Base-by-base conservation (phyloP, 2,113 vertebrate genomes). In the Castor canadensis region DNA sequence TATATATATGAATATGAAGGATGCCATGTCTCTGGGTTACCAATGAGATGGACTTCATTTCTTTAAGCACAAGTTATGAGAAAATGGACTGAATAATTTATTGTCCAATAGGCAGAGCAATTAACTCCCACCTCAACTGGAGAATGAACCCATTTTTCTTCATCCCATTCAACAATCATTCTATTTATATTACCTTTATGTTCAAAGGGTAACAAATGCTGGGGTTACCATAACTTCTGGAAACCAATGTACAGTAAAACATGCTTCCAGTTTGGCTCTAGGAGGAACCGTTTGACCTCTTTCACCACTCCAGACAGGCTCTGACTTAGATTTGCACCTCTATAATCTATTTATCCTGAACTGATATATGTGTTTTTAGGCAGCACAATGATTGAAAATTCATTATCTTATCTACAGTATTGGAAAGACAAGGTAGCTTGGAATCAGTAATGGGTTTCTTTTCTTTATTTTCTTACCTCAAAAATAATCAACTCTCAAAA, bases 61-160 rank as follows among this genome's bases (percentile, higher is more conserved):
- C 72, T 54, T 49, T 81, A 24, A 47, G 79, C 30, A 93, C 85
- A 77, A 66, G 38, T 88, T 75, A 93, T 87, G 92, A 75, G 35
- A 89, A 88, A 89, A 60, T 60, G 45, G 76, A 75, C 93, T 52
- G 60, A 56, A 54, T 95, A 60, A 95, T 73, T 81, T 64, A 81
- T 58, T 56, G 54, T 64, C 47, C 82, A 58, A 66, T 62, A 79
- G 64, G 45, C 67, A 77, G 56, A 91, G 67, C 76, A 79, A 80
- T 91, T 56, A 93, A 84, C 38, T 89, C 81, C 32, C 30, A 84
- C 73, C n/a, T 95, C 32, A 38, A 38, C 26, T 82, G 30, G 26
- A 76, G 26, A 64, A 92, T 43, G n/a, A 73, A 5, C 73, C 43
- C 12, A 62, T 91, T 71, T 81, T n/a, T 93, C 87, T 94, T 90